A percentile compares a stretch with the other conserved stretches of the same genome.
These are phyloP conservation scores for Lumbricus terrestris DNA, from an alignment of 2,888 invertebrate species.

Conservation along the genomic window DNA sequence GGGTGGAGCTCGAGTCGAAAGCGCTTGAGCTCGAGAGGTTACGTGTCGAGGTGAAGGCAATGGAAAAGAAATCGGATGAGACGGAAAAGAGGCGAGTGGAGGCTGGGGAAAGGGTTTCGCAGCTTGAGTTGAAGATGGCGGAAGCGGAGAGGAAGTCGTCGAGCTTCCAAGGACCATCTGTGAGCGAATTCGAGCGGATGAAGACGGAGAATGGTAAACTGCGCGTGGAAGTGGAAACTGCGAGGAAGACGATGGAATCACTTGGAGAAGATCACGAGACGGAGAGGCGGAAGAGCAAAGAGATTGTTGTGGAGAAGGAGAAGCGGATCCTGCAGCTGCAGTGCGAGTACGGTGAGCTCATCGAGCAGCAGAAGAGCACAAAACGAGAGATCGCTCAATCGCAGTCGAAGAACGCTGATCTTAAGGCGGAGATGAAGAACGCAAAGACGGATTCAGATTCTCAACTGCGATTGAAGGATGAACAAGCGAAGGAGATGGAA, in stretches of 20 bases:
- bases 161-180: neutral
- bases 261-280: neutral
- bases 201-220: constrained; percentile 6
- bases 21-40: neutral
- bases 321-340: constrained; percentile 18
- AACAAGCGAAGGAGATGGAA: neutral
- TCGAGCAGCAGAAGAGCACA: constrained; percentile 14
- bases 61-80: neutral
- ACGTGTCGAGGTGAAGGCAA: neutral
- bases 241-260: neutral
- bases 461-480: neutral
- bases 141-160: neutral
- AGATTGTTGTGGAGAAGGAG: neutral
- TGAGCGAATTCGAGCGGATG: neutral
- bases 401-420: neutral
- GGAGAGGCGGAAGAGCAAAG: neutral
- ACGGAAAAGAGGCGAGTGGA: neutral
- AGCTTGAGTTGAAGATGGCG: neutral
- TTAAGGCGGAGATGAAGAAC: neutral
- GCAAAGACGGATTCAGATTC: neutral
- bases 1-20: neutral
- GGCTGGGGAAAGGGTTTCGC: neutral
- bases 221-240: neutral
- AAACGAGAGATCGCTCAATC: neutral
- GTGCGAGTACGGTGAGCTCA: constrained; percentile 19